Evolutionary conservation across 2,888 invertebrate genomes (phyloP).

Genomic region (Ferdinandea cuprea): DNA sequence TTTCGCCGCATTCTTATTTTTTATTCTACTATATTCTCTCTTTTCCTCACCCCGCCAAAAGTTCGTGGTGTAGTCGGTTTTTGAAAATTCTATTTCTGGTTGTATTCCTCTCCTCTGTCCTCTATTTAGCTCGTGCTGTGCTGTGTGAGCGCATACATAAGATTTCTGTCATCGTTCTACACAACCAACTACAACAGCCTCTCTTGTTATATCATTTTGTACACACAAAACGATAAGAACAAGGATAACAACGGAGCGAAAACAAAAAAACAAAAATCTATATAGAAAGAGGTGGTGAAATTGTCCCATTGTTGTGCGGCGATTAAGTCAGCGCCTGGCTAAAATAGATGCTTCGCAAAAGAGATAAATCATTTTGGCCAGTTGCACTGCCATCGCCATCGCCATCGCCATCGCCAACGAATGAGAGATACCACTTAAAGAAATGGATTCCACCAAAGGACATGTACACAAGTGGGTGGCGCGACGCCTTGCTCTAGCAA

Average conservation of each 20-base stretch:
- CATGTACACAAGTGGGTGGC: background rate
- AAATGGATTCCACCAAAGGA: constrained; percentile 29
- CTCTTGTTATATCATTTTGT: constrained; percentile 73
- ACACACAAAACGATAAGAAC: constrained; percentile 68
- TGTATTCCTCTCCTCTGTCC: too few relatives aligned
- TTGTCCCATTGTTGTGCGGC: constrained; percentile 71
- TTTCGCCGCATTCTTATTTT: constrained; percentile 68
- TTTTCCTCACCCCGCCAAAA: background rate
- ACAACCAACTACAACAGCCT: constrained; percentile 58
- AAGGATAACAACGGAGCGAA: constrained; percentile 59
- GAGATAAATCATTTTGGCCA: constrained; percentile 70
- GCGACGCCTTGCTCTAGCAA: constrained; percentile 1
- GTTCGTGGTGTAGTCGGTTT: constrained; percentile 15
- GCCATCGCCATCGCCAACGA: background rate
- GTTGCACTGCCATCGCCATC: constrained; percentile 40
- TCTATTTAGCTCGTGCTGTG: constrained; percentile 28
- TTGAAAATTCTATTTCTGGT: constrained; percentile 42
- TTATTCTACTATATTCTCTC: constrained; percentile 23
- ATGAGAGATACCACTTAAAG: constrained; percentile 39
- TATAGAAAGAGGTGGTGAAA: constrained; percentile 59
- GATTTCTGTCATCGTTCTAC: constrained; percentile 69
- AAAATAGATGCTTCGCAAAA: constrained; percentile 58
- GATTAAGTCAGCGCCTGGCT: constrained; percentile 71
- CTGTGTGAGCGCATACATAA: constrained; percentile 65
- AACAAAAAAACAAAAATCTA: too few relatives aligned